Conservation (phyloP, 2,113 vertebrate species). For the Rhadina sibilatrix region DNA sequence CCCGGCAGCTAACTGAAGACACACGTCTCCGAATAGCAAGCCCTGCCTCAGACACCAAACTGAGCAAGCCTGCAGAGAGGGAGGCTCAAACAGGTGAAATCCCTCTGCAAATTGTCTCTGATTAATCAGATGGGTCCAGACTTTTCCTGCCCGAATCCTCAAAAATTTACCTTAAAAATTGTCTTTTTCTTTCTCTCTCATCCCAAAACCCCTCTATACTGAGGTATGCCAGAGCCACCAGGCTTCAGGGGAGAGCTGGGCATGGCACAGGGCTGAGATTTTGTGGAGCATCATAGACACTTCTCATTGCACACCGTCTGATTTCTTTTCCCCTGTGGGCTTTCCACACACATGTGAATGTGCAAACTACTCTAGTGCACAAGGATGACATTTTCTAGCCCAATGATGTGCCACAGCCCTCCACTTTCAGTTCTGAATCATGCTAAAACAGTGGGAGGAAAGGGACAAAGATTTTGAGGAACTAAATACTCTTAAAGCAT, state of each 20-base stretch:
- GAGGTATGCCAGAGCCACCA: not conserved
- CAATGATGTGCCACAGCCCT: not conserved
- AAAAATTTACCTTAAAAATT: not conserved
- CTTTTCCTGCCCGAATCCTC: accelerated
- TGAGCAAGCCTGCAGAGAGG: not conserved
- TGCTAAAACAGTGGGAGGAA: not conserved
- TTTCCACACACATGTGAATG: accelerated
- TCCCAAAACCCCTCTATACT: not conserved
- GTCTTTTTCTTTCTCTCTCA: not conserved
- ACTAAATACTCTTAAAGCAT: not conserved
- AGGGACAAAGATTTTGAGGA: not conserved
- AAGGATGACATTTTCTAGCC: not conserved
- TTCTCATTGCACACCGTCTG: not conserved
- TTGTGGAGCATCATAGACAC: not conserved
- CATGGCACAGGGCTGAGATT: not conserved
- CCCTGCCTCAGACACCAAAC: not conserved
- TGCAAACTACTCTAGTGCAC: not conserved
- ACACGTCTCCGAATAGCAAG: not conserved
- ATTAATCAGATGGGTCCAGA: not conserved
- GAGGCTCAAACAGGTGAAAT: not conserved
- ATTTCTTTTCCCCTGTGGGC: accelerated
- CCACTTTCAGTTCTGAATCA: not conserved
- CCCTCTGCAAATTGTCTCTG: not conserved
- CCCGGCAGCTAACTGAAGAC: not conserved
- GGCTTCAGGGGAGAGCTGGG: not conserved